Evolutionary conservation across 2,888 invertebrate genomes (phyloP), one percentile per base, ranked within the genome.

Genomic region (Diachrysia chrysitis): DNA sequence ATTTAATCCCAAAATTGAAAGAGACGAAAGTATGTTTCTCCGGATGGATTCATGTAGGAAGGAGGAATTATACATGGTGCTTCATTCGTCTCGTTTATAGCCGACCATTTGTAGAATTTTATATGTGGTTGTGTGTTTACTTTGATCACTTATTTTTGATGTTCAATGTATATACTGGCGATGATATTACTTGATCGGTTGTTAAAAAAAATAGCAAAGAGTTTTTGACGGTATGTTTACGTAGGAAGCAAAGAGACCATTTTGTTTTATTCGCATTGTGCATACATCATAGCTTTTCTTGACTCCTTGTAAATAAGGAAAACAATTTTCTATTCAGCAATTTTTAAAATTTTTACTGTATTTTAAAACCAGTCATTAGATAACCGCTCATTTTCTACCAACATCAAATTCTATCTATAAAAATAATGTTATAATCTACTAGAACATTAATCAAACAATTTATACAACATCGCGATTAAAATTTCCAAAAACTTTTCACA

Each of bases 21-120:
- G 73, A 61, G 66, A 80, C 6, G 51, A 0, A 53, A 0, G 35
- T n/a, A 54, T n/a, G 57, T 53, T 74, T 58, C 78, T 54, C 66
- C 66, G 69, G 78, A 80, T 66, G 78, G 75, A 80, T 78, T 80
- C 74, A 75, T 58, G 51, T 57, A 57, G 55, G 71, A 69, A 59
- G 61, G 71, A 71, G n/a, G n/a, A n/a, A 79, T 82, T 81, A 83
- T 79, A 79, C 78, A 81, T 69, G 79, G 70, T 76, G 75, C 62
- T 60, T 69, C 83, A 83, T 85, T 77, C 79, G 78, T 85, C 84
- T 83, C 77, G 81, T 74, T 78, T 75, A 79, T 69, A 37, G 74
- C 67, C 66, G 66, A 78, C 78, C 73, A 69, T 81, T 78, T 70
- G 71, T 62, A 66, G 46, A 78, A 79, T 74, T 29, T 64, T 74